Base-by-base conservation (phyloP, 2,888 invertebrate genomes). In the Cancer borealis region DNA sequence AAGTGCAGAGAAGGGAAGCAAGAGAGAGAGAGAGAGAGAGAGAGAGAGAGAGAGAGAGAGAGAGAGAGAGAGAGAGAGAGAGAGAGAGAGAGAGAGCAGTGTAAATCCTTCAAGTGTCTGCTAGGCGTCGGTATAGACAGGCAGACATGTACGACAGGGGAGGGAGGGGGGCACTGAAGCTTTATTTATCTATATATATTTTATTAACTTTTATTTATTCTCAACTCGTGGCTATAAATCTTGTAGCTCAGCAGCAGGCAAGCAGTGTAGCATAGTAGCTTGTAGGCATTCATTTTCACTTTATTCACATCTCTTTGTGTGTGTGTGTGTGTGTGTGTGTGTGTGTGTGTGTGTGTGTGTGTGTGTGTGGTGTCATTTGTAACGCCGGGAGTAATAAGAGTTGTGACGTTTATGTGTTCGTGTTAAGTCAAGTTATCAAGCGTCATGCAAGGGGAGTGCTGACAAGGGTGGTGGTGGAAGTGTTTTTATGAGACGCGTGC, bases 51-150 rank as follows among this genome's bases (percentile, higher is more conserved):
- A 79, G 79, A 66, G 79, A 79, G 79, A 79, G 79, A 79, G 79
- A 79, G 79, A 79, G 79, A 79, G 79, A 79, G 79, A 79, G 79
- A 79, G 79, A 79, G 79, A 79, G 79, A 79, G 79, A 79, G 79
- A 79, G 79, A 79, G 60, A 79, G 79, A 79, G 30, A 79, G 12
- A 26, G 8, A 79, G 8, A 79, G 66, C 14, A 30, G 30, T 21
- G 79, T 79, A 79, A 79, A 79, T 79, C 79, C 30, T 30, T 79
- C 79, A 79, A 30, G 12, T 12, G 79, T 79, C 79, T 79, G 30
- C 79, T 0, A 26, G 79, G 79, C 79, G 79, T 30, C 79, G 8
- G 6, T 8, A 79, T 14, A 30, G 79, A 79, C 79, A 79, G 26
- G 10, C 79, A 79, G 79, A 5, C 0, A 66, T n/a, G 17, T n/a